Percentiles rank a stretch among this genome's conserved stretches.
phyloP scores from a whole-genome alignment of 2,113 vertebrate species.

The Glaucomys volans region DNA sequence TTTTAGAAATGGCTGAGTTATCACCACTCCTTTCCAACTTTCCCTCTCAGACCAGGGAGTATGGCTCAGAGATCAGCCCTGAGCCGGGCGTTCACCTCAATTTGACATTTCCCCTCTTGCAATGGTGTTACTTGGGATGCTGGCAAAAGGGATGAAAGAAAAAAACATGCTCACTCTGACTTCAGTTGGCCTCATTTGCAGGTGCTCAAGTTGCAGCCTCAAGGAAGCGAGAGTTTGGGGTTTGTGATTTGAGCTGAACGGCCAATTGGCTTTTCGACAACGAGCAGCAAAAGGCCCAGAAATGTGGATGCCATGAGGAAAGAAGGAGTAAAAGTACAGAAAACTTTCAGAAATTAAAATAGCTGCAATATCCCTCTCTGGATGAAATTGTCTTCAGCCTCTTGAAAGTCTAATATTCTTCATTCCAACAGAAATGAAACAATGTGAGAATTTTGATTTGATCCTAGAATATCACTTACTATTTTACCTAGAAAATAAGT shows the following conservation, averaged over 20 bases:
- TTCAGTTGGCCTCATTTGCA: constrained; percentile 62
- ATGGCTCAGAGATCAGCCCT: constrained; percentile 32
- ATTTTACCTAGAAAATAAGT: constrained; percentile 48
- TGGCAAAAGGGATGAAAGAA: constrained; percentile 69
- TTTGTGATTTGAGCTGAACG: constrained; percentile 73
- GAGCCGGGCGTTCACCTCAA: constrained; percentile 54
- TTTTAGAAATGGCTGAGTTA: constrained; percentile 76
- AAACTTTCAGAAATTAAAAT: constrained; percentile 52
- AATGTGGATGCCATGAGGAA: constrained; percentile 52
- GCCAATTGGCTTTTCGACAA: constrained; percentile 66
- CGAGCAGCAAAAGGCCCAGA: constrained; percentile 46
- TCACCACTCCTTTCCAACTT: constrained; percentile 43
- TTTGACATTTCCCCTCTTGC: constrained; percentile 67
- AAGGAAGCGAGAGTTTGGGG: constrained; percentile 68
- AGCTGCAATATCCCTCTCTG: not conserved
- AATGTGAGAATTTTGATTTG: constrained; percentile 11
- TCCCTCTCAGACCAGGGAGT: not conserved
- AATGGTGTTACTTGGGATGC: constrained; percentile 52
- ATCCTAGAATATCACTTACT: not conserved
- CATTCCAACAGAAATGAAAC: constrained; percentile 50
- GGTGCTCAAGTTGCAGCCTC: constrained; percentile 67
- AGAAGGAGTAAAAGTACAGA: constrained; percentile 57
- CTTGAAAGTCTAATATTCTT: constrained; percentile 35
- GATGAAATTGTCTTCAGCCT: constrained; percentile 33
- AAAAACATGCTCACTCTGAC: constrained; percentile 13